Base-by-base conservation (phyloP, 2,888 invertebrate genomes). In the Heliconius ethilla region DNA sequence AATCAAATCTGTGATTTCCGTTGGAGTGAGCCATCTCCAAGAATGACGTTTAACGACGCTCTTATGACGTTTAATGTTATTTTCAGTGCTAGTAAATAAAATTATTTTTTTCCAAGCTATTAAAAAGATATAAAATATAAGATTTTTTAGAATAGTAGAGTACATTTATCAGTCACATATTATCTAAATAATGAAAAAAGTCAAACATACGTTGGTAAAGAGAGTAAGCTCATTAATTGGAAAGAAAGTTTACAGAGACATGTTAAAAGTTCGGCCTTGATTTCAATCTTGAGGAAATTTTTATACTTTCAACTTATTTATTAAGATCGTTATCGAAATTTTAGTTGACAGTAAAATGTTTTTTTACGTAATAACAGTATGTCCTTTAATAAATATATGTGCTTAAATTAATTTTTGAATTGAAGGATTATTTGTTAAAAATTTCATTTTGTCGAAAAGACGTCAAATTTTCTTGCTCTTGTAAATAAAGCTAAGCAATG, bases 241-340 rank as follows among this genome's bases (percentile, higher is more conserved):
- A 66, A 66, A 37, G 73, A 77, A 77, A 73, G 66, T 29, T 59
- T 45, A 63, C 63, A 40, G 3, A 55, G 70, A 29, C 40, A 27
- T n/a, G 45, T 65, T 15, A 72, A 40, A 72, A 77, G 59, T 15
- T 55, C 55, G 59, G 13, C 66, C 55, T 59, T 59, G 77, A 73
- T 77, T n/a, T n/a, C 37, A 73, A 77, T 73, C 77, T 73, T 65
- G 59, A 67, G 13, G 65, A 76, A 51, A 65, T n/a, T 25, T 63
- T 55, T 69, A 45, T 69, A 69, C 69, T 45, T 69, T 18, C 15
- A 45, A 69, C 25, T 70, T 51, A 51, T 63, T 29, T 67, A n/a
- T n/a, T n/a, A 25, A 69, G 25, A 69, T 15, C 13, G 25, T 69
- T 11, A 69, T 69, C 40, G 40, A 69, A 40, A 69, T 69, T 69